phyloP scores from a whole-genome alignment of 2,113 vertebrate species.

The Cephalopholis sonnerati region DNA sequence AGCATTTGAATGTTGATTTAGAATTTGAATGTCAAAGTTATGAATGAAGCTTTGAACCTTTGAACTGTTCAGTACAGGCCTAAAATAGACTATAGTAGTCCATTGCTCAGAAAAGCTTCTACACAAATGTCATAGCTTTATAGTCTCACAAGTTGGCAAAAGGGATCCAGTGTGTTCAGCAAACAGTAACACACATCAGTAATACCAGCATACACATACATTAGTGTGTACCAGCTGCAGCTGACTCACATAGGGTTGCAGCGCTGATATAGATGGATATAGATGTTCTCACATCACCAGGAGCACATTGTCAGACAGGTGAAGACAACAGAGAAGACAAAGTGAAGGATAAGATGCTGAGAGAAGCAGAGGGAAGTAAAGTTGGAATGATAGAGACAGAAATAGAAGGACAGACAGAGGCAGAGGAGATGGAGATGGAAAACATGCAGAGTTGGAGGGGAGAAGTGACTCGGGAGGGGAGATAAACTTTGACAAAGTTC shows the following conservation, averaged over 20 bases:
- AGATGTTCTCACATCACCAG: conserved; percentile 15
- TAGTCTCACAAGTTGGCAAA: too few relatives aligned
- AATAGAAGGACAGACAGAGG: conserved; percentile 14
- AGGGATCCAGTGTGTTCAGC: too few relatives aligned
- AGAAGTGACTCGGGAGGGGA: background rate
- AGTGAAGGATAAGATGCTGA: conserved; percentile 30
- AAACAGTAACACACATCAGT: too few relatives aligned
- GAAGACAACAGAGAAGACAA: conserved; percentile 1
- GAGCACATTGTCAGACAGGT: conserved; percentile 10
- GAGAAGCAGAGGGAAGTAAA: conserved; percentile 13
- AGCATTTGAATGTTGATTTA: too few relatives aligned
- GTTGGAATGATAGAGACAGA: background rate
- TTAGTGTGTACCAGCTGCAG: background rate
- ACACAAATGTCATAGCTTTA: too few relatives aligned
- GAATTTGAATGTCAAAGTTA: too few relatives aligned
- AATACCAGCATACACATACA: background rate
- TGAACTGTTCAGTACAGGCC: too few relatives aligned
- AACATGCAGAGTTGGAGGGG: background rate
- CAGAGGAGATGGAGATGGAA: background rate
- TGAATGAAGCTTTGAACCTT: too few relatives aligned
- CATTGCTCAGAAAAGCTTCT: too few relatives aligned
- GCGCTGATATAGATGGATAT: background rate
- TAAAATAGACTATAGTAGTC: too few relatives aligned
- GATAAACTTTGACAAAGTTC: conserved; percentile 8
- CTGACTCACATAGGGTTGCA: background rate